phyloP scores from a whole-genome alignment of 2,888 invertebrate genomes.

The Xylocampa areola region DNA sequence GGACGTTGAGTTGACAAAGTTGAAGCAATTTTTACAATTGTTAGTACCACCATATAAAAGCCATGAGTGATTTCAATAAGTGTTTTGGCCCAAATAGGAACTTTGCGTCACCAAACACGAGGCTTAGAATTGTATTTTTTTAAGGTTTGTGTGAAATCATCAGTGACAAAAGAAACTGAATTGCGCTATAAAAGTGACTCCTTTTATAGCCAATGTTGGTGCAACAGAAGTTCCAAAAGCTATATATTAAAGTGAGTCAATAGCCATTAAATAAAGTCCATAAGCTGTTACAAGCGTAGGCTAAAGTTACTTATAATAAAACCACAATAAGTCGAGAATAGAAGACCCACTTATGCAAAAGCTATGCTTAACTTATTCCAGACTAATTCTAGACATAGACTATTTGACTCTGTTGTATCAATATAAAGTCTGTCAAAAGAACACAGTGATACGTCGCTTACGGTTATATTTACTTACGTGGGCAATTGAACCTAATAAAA shows the following conservation, averaged over 20 bases:
- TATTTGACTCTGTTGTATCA: no score
- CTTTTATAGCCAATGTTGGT: constrained; percentile 33
- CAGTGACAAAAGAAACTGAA: constrained; percentile 23
- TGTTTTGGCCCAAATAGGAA: constrained; percentile 1
- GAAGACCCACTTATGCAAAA: constrained; percentile 4
- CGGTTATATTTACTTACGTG: no score
- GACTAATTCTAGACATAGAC: no score
- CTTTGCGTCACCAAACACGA: constrained; percentile 1
- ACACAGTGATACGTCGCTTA: no score
- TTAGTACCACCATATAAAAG: background rate
- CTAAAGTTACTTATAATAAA: constrained; percentile 26
- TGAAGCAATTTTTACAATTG: constrained; percentile 13
- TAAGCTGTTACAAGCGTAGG: constrained; percentile 62
- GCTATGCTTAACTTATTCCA: no score
- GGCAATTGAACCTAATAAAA: no score
- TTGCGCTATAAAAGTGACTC: constrained; percentile 36
- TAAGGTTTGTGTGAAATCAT: constrained; percentile 22
- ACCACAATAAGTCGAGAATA: background rate
- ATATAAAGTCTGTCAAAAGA: no score
- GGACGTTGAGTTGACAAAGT: background rate
- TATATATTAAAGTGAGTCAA: constrained; percentile 40
- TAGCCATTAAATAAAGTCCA: constrained; percentile 46
- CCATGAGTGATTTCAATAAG: constrained; percentile 1
- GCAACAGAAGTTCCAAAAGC: constrained; percentile 37
- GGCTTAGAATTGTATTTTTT: background rate